Evolutionary conservation across 2,888 invertebrate genomes (phyloP), one percentile per base, ranked within the genome.

Genomic region (Drosophila ochracea): DNA sequence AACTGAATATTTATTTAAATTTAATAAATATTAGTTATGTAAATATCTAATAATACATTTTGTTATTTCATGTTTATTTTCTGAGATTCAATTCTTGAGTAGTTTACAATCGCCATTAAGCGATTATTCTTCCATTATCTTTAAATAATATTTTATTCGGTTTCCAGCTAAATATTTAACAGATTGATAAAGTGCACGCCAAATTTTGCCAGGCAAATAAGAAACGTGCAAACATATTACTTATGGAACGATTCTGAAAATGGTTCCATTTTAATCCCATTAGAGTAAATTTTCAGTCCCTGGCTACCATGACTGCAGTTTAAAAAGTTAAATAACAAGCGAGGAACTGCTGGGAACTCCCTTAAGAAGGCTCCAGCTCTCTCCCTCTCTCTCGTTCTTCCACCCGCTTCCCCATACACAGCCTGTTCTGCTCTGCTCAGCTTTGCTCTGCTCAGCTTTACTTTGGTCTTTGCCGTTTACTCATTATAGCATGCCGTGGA

Each of bases 401-500:
- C 25, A 47, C 3, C 25, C 39, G 19, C 39, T 9, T 7, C 35
- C 11, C 11, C n/a, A 33, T 35, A 30, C 25, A 4, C 50, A 1
- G 31, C n/a, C 30, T 1, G 50, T 52, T 30, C 7, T 30, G 31
- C 49, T 33, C 53, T 52, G 35, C 25, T 47, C 66, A 47, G 54
- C 59, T 68, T 69, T 57, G 31, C 49, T 30, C 53, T 47, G 31
- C 31, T 41, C 66, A 50, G 54, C 59, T 68, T 69, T 57, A 61
- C 53, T 68, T 76, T 82, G 52, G 61, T 69, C 76, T 70, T 71
- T 84, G 83, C 88, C 80, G 79, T 82, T 87, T 78, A 78, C 84
- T 84, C 90, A 84, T 84, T 84, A 84, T 73, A 82, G 61, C 76
- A 66, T 70, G 70, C 83, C 70, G 73, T 63, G 55, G 76, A 82